phyloP scores from a whole-genome alignment of 2,113 vertebrate species.

The Sinocyclocheilus maitianheensis region DNA sequence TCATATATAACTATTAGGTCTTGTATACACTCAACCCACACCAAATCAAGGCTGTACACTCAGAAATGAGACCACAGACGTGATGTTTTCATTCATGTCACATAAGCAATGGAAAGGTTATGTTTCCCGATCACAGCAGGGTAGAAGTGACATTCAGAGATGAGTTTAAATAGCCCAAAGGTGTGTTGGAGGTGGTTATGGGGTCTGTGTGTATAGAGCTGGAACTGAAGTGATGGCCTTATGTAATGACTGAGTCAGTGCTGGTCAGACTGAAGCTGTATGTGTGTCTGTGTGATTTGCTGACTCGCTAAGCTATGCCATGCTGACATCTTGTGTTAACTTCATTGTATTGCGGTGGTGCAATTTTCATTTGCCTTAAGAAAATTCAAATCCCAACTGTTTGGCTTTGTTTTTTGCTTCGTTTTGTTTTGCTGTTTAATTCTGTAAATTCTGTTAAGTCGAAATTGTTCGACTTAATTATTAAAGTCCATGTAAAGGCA shows the following conservation, averaged over 20 bases:
- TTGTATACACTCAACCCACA: not conserved
- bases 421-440: not conserved
- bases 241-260: slow-evolving; percentile 19
- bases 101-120: not conserved
- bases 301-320: not conserved
- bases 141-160: not conserved
- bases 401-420: not conserved
- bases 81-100: slow-evolving; percentile 1
- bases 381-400: not conserved
- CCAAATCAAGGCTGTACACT: not conserved
- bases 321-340: slow-evolving; percentile 34
- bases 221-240: not conserved
- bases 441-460: too few species aligned
- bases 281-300: not conserved
- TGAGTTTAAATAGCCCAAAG: not conserved
- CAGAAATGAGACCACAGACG: not conserved
- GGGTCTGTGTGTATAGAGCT: not conserved
- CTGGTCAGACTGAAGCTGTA: not conserved
- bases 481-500: too few species aligned
- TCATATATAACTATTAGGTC: slow-evolving; percentile 3
- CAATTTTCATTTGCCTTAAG: not conserved
- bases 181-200: not conserved
- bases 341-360: not conserved
- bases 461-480: too few species aligned
- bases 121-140: not conserved